phyloP scores from a whole-genome alignment of 2,888 invertebrate species.

The Aphrophora alni region DNA sequence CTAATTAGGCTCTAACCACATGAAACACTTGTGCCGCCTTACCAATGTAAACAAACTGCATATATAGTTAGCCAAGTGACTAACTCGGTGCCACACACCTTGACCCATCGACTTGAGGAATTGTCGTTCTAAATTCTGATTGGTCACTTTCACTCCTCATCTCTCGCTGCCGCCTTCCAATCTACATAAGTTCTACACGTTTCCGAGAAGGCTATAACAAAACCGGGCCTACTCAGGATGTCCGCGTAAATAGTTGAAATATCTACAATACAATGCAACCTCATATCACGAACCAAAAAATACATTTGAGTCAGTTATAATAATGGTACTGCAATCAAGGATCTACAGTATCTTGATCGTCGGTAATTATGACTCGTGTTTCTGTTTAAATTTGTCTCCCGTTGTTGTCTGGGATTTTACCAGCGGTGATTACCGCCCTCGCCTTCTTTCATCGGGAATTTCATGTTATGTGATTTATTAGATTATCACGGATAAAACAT shows the following conservation, averaged over 20 bases:
- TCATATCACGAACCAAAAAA: too few species aligned
- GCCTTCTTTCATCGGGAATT: too few species aligned
- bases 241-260: neutral
- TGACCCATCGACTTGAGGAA: neutral
- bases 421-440: too few species aligned
- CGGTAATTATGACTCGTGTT: too few species aligned
- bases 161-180: neutral
- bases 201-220: neutral
- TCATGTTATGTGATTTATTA: too few species aligned
- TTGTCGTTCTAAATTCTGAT: neutral
- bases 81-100: neutral
- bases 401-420: too few species aligned
- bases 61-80: too few species aligned
- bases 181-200: neutral
- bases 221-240: neutral
- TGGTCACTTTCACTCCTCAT: neutral
- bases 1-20: neutral
- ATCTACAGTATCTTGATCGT: too few species aligned
- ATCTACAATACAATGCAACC: neutral
- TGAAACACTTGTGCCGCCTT: neutral
- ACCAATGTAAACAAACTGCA: neutral
- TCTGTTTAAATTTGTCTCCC: too few species aligned
- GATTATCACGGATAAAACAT: too few species aligned
- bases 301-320: too few species aligned
- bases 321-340: too few species aligned